Evolutionary conservation across 2,888 invertebrate species (phyloP).

Genomic region (Acrobasis consociella): DNA sequence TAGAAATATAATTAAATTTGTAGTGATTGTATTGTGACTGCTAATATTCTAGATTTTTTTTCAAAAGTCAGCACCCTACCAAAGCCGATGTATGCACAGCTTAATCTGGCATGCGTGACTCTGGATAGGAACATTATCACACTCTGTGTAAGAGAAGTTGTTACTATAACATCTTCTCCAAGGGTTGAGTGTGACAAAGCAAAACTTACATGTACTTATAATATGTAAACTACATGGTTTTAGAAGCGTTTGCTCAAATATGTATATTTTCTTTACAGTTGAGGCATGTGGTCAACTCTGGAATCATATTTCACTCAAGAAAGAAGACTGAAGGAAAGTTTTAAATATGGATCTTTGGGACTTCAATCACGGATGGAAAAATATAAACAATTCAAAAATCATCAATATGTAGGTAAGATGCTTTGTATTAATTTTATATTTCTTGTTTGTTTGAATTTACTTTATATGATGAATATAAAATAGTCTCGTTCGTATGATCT

Average conservation of each 20-base stretch:
- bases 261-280: no score
- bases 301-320: no score
- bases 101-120: slow-evolving; percentile 65
- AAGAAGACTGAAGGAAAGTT: no score
- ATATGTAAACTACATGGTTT: neutral
- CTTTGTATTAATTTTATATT: neutral
- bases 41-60: no score
- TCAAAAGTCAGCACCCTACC: slow-evolving; percentile 59
- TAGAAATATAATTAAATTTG: no score
- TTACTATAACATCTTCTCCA: slow-evolving; percentile 58
- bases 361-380: no score
- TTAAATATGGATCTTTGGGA: no score
- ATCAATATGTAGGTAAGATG: no score
- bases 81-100: slow-evolving; percentile 74
- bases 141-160: slow-evolving; percentile 72
- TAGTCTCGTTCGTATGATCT: slow-evolving; percentile 66
- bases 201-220: neutral
- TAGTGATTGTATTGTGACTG: no score
- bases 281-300: no score
- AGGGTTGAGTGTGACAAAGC: slow-evolving; percentile 73
- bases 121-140: slow-evolving; percentile 78
- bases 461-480: slow-evolving; percentile 26
- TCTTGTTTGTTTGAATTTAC: neutral
- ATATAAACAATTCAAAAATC: no score
- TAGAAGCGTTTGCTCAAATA: no score